Conservation (phyloP, 2,797 vertebrate species). For the Ctenopoma multispine region DNA sequence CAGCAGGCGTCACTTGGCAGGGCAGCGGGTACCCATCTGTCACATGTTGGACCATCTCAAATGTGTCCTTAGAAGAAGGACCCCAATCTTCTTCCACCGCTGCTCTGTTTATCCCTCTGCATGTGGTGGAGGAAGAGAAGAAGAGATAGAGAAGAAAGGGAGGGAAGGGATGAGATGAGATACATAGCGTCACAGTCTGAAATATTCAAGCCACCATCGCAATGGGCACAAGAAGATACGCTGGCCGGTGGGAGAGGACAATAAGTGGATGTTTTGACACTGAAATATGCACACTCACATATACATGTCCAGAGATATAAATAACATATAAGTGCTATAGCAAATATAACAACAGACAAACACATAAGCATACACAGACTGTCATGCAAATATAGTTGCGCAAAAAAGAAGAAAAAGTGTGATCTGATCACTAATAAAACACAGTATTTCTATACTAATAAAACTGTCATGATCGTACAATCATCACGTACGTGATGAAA, state of each 20-base stretch:
- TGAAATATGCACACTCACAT: constrained; percentile 8
- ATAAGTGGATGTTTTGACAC: constrained; percentile 41
- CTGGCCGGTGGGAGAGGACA: constrained; percentile 47
- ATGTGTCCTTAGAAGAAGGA: constrained; percentile 55
- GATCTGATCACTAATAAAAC: too few species aligned
- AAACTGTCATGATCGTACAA: too few species aligned
- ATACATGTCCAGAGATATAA: constrained; percentile 24
- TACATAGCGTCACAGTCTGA: constrained; percentile 7
- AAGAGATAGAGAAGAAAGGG: neutral
- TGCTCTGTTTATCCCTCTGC: constrained; percentile 45
- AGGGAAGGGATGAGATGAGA: neutral
- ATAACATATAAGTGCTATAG: constrained; percentile 30
- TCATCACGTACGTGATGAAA: too few species aligned
- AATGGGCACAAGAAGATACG: constrained; percentile 39
- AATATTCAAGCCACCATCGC: constrained; percentile 24
- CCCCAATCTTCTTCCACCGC: constrained; percentile 59
- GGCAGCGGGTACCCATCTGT: constrained; percentile 30
- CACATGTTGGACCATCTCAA: constrained; percentile 46
- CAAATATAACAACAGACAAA: constrained; percentile 35
- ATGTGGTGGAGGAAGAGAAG: constrained; percentile 33
- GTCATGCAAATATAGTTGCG: too few species aligned
- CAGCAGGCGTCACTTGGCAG: constrained; percentile 55
- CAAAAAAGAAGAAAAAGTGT: too few species aligned
- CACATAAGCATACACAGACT: constrained; percentile 4
- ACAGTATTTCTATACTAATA: too few species aligned